These are phyloP conservation scores for Cephus pygmeus DNA, from an alignment of 2,888 invertebrate species.

Conservation along the genomic window DNA sequence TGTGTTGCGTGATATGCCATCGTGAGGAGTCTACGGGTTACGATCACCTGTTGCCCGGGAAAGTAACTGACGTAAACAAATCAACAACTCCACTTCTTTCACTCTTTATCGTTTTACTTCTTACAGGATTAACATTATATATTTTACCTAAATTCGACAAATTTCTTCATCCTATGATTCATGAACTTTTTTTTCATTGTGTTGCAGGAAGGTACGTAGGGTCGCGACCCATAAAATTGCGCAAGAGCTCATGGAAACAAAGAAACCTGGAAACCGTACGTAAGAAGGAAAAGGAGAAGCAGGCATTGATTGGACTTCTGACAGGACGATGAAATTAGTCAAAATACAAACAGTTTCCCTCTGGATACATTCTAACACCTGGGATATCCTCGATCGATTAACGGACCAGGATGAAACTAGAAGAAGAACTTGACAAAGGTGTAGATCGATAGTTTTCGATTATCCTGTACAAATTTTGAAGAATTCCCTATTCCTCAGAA, in stretches of 20 bases:
- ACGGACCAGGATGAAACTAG: neutral
- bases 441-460: neutral
- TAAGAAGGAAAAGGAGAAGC: conserved; percentile 96
- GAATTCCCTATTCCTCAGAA: neutral
- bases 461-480: neutral
- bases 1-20: neutral
- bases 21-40: neutral
- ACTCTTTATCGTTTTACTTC: neutral
- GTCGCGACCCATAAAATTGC: conserved; percentile 95
- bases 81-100: neutral
- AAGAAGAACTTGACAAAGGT: neutral
- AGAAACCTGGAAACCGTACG: conserved; percentile 92
- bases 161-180: neutral
- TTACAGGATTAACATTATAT: neutral
- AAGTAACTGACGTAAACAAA: neutral
- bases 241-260: conserved; percentile 97
- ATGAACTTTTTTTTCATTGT: conserved; percentile 14
- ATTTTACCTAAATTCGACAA: neutral
- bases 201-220: conserved; percentile 95
- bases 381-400: neutral
- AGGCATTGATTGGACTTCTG: conserved; percentile 79
- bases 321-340: conserved; percentile 68
- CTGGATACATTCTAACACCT: neutral
- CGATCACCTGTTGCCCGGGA: neutral
- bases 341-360: neutral